These are phyloP conservation scores for Machimus rusticus DNA, from an alignment of 2,888 invertebrate species.

Conservation along the genomic window DNA sequence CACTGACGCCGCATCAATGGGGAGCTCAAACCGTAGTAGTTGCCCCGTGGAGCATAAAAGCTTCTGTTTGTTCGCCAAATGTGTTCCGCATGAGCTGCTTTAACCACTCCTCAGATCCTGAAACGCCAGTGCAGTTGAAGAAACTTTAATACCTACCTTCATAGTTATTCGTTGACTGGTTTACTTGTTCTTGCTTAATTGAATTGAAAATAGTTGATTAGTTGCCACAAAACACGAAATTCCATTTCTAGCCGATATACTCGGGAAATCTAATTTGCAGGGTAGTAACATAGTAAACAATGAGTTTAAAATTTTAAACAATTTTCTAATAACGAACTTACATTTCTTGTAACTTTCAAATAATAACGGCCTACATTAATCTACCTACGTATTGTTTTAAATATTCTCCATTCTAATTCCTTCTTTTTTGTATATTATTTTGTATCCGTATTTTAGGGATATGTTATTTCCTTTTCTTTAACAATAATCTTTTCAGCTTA, in stretches of 20 bases:
- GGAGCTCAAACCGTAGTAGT: not conserved
- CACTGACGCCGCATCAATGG: not conserved
- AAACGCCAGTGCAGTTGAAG: not conserved
- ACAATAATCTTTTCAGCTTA: no score
- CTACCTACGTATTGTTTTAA: no score
- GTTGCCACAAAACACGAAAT: not conserved
- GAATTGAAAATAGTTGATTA: not conserved
- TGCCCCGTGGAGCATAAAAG: not conserved
- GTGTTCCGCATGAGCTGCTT: not conserved
- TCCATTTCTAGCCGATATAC: not conserved
- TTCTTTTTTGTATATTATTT: no score
- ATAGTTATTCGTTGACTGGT: not conserved
- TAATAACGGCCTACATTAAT: no score
- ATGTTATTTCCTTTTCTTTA: no score
- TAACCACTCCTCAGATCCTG: not conserved
- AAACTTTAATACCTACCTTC: not conserved
- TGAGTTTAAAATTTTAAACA: no score
- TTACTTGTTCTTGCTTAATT: not conserved
- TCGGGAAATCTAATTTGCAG: not conserved
- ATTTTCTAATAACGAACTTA: no score
- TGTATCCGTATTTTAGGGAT: no score
- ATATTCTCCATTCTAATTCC: no score
- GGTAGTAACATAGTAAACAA: no score
- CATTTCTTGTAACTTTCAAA: no score
- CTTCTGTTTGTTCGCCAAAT: not conserved